phyloP scores from a whole-genome alignment of 2,797 vertebrate genomes.

The Chloroceryle inda region DNA sequence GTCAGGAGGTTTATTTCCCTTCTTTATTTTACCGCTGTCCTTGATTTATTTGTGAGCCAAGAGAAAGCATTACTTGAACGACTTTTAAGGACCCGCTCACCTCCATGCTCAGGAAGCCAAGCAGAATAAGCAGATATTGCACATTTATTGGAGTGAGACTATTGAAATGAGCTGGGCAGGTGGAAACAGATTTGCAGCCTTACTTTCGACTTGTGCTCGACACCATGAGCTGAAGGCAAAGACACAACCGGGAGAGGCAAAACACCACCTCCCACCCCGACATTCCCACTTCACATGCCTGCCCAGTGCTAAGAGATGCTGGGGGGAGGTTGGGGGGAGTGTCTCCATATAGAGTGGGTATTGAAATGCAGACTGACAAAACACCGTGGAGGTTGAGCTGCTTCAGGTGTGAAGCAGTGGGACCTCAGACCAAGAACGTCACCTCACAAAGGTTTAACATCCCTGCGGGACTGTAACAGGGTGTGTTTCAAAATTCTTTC shows the following conservation, averaged over 20 bases:
- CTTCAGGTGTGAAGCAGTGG: background rate
- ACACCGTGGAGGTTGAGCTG: background rate
- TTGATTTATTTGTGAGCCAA: constrained; percentile 37
- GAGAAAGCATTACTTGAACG: constrained; percentile 43
- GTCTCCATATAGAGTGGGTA: no score
- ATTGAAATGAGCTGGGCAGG: background rate
- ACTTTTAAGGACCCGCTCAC: constrained; percentile 34
- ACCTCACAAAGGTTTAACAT: background rate
- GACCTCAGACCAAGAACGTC: background rate
- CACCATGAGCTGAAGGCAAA: background rate
- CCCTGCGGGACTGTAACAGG: background rate
- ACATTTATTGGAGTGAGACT: background rate
- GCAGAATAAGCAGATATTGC: background rate
- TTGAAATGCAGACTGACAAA: rapidly evolving
- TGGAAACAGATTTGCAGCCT: background rate
- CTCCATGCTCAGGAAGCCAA: background rate
- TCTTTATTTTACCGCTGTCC: constrained; percentile 11
- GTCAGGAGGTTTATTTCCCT: constrained; percentile 35
- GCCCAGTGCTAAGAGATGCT: background rate
- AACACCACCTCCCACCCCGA: background rate
- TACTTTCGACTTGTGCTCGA: background rate
- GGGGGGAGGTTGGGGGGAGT: no score
- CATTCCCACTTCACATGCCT: background rate
- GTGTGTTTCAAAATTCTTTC: background rate
- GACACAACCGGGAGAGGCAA: background rate